phyloP scores from a whole-genome alignment of 2,113 vertebrate genomes.

The Bettongia penicillata region DNA sequence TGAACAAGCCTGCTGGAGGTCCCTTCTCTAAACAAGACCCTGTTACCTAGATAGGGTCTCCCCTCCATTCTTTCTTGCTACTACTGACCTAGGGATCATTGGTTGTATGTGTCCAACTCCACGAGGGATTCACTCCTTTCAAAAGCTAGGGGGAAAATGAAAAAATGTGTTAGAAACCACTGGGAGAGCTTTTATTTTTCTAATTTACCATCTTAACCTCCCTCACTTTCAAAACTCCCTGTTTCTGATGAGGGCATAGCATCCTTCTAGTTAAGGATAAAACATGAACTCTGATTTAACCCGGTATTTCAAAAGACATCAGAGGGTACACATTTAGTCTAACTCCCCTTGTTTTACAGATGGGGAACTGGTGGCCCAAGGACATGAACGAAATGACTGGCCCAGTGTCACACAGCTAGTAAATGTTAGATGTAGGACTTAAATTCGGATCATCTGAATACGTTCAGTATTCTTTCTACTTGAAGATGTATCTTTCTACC shows the following conservation, averaged over 20 bases:
- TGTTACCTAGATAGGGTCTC: neutral
- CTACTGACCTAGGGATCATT: conserved; percentile 13
- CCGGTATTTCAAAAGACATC: neutral
- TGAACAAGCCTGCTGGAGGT: conserved; percentile 50
- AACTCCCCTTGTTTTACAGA: neutral
- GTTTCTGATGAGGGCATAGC: neutral
- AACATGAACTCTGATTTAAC: neutral
- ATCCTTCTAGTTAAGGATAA: neutral
- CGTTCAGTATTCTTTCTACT: neutral
- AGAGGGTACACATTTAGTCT: neutral
- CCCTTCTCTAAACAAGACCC: conserved; percentile 51
- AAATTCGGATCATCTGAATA: neutral
- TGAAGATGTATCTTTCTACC: neutral
- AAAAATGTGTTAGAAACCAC: neutral
- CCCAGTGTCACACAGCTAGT: neutral
- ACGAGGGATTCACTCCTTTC: conserved; percentile 58
- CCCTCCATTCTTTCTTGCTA: conserved; percentile 36
- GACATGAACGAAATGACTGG: neutral
- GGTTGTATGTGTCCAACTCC: conserved; percentile 51
- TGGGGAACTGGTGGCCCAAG: neutral
- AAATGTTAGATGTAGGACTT: neutral
- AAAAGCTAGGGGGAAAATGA: neutral
- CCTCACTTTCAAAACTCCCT: neutral
- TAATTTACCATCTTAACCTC: neutral
- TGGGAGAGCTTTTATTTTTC: neutral